A percentile compares a stretch with the other conserved stretches of the same genome.
Evolutionary conservation across 2,113 vertebrate species (phyloP).

Genomic region (Aix galericulata): DNA sequence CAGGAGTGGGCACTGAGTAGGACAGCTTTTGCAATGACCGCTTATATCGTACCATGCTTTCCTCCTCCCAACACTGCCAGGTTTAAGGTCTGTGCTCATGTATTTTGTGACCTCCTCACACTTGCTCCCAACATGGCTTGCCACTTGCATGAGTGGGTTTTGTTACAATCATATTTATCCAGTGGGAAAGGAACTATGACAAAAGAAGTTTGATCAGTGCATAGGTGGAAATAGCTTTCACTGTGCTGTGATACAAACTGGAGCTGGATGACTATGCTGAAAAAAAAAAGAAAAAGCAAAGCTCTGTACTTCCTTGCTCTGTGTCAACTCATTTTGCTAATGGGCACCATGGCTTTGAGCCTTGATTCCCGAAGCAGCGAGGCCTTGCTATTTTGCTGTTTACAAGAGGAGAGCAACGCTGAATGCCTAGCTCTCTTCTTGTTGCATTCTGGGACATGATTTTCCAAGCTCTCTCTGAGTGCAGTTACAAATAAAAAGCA

Average conservation of each 20-base stretch:
- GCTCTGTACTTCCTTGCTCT: not conserved
- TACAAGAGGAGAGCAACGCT: not conserved
- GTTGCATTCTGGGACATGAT: constrained; percentile 22
- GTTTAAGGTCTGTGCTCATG: not conserved
- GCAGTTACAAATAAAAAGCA: constrained; percentile 58
- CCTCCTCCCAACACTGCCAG: not conserved
- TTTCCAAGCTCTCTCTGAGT: constrained; percentile 16
- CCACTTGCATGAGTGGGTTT: not conserved
- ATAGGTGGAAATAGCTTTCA: not conserved
- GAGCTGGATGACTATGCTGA: not conserved
- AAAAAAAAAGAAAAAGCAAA: not conserved
- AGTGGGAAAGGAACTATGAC: not conserved
- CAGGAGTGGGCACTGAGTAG: not conserved
- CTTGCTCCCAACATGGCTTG: not conserved
- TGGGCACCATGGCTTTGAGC: not conserved
- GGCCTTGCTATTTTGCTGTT: constrained; percentile 12
- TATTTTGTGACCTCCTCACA: not conserved
- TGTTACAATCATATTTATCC: not conserved
- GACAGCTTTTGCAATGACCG: not conserved
- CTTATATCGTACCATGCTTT: not conserved
- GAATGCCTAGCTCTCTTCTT: constrained; percentile 39
- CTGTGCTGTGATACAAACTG: not conserved
- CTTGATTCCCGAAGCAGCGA: not conserved
- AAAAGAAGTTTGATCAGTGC: not conserved
- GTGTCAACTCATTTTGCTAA: not conserved